Evolutionary conservation across 2,113 vertebrate species (phyloP), one percentile per base, ranked within the genome.

Genomic region (Rhinichthys klamathensis): DNA sequence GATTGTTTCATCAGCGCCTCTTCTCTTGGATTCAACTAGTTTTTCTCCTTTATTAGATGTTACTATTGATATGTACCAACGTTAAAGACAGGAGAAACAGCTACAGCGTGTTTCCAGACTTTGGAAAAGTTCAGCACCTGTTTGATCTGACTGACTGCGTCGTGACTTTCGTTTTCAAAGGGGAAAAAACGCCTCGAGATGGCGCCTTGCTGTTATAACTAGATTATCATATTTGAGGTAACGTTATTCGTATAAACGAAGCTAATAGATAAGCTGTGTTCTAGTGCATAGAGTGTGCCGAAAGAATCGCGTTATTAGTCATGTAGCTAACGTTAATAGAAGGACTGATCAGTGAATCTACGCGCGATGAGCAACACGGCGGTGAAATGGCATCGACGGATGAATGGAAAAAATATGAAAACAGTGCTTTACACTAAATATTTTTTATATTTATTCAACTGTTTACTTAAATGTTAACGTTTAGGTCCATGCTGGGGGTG

Each of bases 131-230:
- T 60, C 91, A 88, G 92, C 94, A 94, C 94, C 95, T 94, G 94
- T 94, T 94, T 89, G 92, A 93, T 73, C 86, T 35, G 87, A 72
- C 73, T 82, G 91, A 72, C 73, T 82, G 91, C 65, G 90, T 95
- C 92, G 92, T 93, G 92, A 94, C 93, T 93, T 83, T 79, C 44
- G 85, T 91, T 92, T 93, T 90, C 88, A 87, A 86, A 87, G 85
- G 74, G 89, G 27, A 51, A 79, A n/a, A 78, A 79, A 44, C 41
- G 23, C 49, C 54, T 69, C 44, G 41, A 21, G 61, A 4, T 56
- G 54, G 70, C 41, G 61, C 15, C 44, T 51, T 69, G 15, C 18
- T 56, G 13, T 56, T 70, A 70, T 9, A 16, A 49, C 2, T 4
- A 15, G 41, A 65, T 23, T 32, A 30, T 46, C n/a, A 51, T 51